Percentiles rank a stretch among this genome's conserved stretches.
These are phyloP conservation scores for Crocodylus rhombifer DNA, from an alignment of 2,797 vertebrate genomes.

Conservation along the genomic window DNA sequence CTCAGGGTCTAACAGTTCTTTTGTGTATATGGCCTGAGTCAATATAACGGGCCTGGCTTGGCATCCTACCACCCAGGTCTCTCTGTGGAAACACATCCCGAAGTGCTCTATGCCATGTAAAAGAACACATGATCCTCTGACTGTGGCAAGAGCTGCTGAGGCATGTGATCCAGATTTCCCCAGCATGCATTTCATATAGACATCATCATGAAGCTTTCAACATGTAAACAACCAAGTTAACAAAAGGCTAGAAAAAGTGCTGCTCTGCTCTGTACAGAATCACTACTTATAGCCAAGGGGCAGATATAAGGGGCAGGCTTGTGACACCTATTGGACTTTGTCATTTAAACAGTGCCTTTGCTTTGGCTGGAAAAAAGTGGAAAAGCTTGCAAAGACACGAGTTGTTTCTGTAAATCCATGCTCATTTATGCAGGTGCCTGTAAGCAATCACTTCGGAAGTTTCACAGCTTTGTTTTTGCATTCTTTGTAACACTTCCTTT, in stretches of 20 bases:
- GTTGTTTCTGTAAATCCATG: too few relatives aligned
- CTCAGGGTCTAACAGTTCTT: not conserved
- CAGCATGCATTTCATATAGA: not conserved
- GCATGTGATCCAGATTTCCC: not conserved
- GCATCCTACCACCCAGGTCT: not conserved
- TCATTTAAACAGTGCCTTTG: too few relatives aligned
- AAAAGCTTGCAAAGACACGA: too few relatives aligned
- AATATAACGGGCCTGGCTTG: not conserved
- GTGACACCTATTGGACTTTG: too few relatives aligned
- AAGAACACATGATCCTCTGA: not conserved
- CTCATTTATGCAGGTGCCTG: not conserved
- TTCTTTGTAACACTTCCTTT: not conserved
- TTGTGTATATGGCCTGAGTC: not conserved
- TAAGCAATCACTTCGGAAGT: not conserved
- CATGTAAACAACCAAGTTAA: not conserved
- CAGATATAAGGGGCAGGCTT: too few relatives aligned
- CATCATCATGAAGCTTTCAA: not conserved
- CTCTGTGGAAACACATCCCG: not conserved
- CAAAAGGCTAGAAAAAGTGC: rapidly evolving
- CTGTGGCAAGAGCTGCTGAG: not conserved
- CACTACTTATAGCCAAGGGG: too few relatives aligned
- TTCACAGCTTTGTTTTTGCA: not conserved
- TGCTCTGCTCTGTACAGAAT: not conserved
- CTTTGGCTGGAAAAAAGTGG: too few relatives aligned
- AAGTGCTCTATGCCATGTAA: not conserved